phyloP scores from a whole-genome alignment of 2,888 invertebrate species.

The Eilema depressum region DNA sequence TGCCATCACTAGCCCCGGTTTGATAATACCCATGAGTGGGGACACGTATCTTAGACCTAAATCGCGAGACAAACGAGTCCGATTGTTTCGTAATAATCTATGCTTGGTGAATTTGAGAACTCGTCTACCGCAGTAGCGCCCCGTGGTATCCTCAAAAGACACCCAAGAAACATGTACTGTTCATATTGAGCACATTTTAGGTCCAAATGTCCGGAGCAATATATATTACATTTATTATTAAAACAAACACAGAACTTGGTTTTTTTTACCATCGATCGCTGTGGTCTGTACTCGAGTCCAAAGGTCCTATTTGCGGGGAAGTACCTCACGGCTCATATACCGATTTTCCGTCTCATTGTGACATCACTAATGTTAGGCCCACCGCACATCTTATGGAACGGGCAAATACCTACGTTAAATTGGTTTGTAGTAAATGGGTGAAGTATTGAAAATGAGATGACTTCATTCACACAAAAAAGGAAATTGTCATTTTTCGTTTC shows the following conservation, averaged over 20 bases:
- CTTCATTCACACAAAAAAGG: background rate
- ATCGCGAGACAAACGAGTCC: no score
- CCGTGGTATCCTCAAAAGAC: no score
- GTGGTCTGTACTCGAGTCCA: constrained; percentile 23
- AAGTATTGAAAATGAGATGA: background rate
- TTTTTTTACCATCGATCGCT: constrained; percentile 33
- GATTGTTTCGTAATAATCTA: no score
- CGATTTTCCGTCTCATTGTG: constrained; percentile 48
- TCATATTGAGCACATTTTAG: no score
- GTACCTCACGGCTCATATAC: constrained; percentile 46
- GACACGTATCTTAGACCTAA: no score
- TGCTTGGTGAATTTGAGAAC: no score
- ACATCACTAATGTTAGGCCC: constrained; percentile 39
- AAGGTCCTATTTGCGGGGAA: constrained; percentile 31
- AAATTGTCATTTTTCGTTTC: background rate
- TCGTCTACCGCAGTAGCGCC: no score
- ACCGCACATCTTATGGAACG: constrained; percentile 36
- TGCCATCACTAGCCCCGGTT: no score
- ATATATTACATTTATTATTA: background rate
- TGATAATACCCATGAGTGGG: no score
- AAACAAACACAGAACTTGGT: background rate
- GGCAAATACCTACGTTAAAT: constrained; percentile 29
- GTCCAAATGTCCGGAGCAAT: no score
- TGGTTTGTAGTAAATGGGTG: background rate
- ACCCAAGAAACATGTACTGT: no score